Base-by-base conservation (phyloP, 1,140 invertebrate genomes). In the Dendrolimus punctatus region DNA sequence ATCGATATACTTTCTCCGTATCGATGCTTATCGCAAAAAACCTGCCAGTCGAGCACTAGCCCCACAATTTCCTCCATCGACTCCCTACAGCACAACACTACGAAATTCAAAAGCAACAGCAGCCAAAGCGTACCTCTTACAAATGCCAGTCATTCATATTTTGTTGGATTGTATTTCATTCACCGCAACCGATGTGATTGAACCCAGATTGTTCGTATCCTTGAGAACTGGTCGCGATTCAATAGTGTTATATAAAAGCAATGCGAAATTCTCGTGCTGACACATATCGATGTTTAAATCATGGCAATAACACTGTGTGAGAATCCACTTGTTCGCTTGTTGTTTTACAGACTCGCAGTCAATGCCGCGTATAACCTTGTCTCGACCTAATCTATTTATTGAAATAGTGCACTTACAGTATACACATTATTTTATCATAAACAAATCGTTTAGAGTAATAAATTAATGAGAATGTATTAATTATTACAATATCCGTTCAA, bases 171-270 rank as follows among this genome's bases (percentile, higher is more conserved):
- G 53, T 57, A 67, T 75, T 80, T 80, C 71, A 80, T 80, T 83
- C 74, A 80, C 71, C 71, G 75, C 70, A 66, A 64, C 49, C 62
- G 70, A 71, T 68, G 76, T 76, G 77, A 80, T 78, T 83, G 76
- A 80, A 83, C 77, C 71, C 61, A 70, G 65, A 73, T 71, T 66
- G 63, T 59, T 59, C 45, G 70, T 71, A 81, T 78, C 78, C 78
- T 80, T 80, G 71, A 66, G 64, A 79, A 74, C 70, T 72, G 66
- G 73, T 72, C 67, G 66, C 64, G 58, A 62, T 71, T 62, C 52
- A 65, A 68, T 68, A 60, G 50, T 62, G 57, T 64, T 70, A 59
- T 62, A 66, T 69, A 69, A 66, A 39, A 64, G 49, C 57, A 45
- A 59, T 55, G 54, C 51, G 53, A 64, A 64, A 64, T 60, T 60